Percentiles rank a stretch among this genome's conserved stretches.
phyloP scores from a whole-genome alignment of 2,113 vertebrate species.

The Rhipidura dahli region DNA sequence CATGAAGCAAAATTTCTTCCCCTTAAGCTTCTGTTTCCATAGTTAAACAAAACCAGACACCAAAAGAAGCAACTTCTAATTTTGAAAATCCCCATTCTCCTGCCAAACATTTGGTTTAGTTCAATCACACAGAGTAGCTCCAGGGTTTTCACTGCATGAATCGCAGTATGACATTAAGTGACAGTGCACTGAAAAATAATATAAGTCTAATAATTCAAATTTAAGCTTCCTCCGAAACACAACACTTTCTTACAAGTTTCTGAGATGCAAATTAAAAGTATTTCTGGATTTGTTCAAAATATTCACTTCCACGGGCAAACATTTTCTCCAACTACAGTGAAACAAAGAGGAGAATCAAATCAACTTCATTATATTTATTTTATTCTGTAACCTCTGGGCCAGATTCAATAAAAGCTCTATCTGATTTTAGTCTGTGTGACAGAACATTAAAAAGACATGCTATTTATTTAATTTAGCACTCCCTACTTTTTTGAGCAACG shows the following conservation, averaged over 20 bases:
- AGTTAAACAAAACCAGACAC: conserved; percentile 41
- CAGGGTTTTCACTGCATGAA: not conserved
- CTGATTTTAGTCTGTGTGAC: conserved; percentile 34
- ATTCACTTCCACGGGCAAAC: not conserved
- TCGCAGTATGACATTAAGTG: not conserved
- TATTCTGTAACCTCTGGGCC: not conserved
- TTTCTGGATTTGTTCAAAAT: not conserved
- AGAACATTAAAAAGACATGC: conserved; percentile 35
- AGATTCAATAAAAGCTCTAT: conserved; percentile 46
- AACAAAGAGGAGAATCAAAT: conserved; percentile 25
- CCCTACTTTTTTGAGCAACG: conserved; percentile 50
- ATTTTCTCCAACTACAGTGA: conserved; percentile 1
- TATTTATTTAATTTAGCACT: conserved; percentile 56
- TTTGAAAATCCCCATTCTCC: conserved; percentile 15
- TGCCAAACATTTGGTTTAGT: conserved; percentile 50
- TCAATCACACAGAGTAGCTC: not conserved
- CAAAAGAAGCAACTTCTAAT: conserved; percentile 20
- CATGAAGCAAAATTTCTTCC: not conserved
- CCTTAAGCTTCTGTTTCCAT: conserved; percentile 4
- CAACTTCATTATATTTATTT: conserved; percentile 49
- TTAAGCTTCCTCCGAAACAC: not conserved
- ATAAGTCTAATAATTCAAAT: not conserved
- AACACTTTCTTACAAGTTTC: not conserved
- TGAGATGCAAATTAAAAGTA: not conserved
- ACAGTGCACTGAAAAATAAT: not conserved